phyloP scores from a whole-genome alignment of 1,140 invertebrate species.

The Metaphire vulgaris region DNA sequence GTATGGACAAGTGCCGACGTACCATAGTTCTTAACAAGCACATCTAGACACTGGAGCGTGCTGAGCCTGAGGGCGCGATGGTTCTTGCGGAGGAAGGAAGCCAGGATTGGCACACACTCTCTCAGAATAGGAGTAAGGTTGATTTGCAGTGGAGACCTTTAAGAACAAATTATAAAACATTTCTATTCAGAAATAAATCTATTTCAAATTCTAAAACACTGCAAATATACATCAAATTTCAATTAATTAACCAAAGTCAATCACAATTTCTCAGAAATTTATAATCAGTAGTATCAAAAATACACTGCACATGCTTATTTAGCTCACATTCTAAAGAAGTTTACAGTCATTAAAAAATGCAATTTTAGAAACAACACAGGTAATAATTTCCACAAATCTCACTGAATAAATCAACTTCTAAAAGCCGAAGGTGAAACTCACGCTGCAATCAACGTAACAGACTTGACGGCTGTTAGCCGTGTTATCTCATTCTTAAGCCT shows the following conservation, averaged over 20 bases:
- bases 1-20: too few species aligned
- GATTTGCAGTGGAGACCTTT: conserved; percentile 73
- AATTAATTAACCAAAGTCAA: too few species aligned
- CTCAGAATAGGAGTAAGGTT: conserved; percentile 70
- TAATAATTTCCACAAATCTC: too few species aligned
- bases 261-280: too few species aligned
- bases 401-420: too few species aligned
- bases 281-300: too few species aligned
- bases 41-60: conserved; percentile 82
- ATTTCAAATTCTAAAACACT: conserved; percentile 6
- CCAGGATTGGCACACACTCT: conserved; percentile 82
- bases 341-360: too few species aligned
- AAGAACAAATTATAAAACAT: conserved; percentile 32
- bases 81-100: conserved; percentile 92
- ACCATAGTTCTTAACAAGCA: conserved; percentile 77
- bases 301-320: too few species aligned
- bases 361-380: too few species aligned
- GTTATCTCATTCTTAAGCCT: conserved; percentile 94
- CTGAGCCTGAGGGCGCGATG: conserved; percentile 87
- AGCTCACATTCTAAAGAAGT: too few species aligned
- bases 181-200: conserved; percentile 13
- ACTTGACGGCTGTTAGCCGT: conserved; percentile 87
- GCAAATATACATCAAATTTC: background rate
- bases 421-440: too few species aligned
- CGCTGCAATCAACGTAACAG: conserved; percentile 83